A percentile compares a stretch with the other conserved stretches of the same genome.
phyloP scores from a whole-genome alignment of 2,797 vertebrate species.

The Valencia hispanica region DNA sequence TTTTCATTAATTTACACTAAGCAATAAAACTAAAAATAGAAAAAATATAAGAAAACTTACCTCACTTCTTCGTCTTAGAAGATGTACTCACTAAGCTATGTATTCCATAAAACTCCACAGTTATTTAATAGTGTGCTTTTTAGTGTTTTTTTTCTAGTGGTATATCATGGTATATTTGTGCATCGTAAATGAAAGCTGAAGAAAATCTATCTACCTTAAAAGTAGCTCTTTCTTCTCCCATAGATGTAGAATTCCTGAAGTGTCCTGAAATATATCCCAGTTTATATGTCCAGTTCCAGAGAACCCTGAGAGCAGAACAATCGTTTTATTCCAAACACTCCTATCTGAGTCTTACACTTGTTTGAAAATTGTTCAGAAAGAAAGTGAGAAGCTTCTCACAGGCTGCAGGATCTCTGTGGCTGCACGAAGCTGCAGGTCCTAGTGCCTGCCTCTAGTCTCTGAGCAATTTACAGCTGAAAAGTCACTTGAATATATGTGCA shows the following conservation, averaged over 20 bases:
- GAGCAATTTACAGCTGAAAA: not conserved
- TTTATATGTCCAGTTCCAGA: constrained; percentile 56
- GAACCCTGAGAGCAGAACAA: constrained; percentile 48
- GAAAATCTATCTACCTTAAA: constrained; percentile 66
- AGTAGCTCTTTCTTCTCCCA: constrained; percentile 43
- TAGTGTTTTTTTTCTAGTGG: not conserved
- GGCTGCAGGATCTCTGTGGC: constrained; percentile 47
- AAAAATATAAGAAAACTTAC: not conserved
- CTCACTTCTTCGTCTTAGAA: not conserved
- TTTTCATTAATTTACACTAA: constrained; percentile 1
- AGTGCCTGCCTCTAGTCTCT: constrained; percentile 69
- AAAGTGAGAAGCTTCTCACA: constrained; percentile 68
- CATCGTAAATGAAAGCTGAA: constrained; percentile 37
- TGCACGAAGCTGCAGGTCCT: constrained; percentile 74
- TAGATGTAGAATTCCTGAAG: constrained; percentile 33
- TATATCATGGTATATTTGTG: constrained; percentile 26
- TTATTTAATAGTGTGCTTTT: not conserved
- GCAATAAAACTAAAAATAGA: not conserved
- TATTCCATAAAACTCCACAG: not conserved
- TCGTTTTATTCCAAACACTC: constrained; percentile 61
- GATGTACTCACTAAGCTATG: constrained; percentile 4
- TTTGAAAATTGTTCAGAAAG: constrained; percentile 82
- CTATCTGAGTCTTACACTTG: constrained; percentile 73
- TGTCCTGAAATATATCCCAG: constrained; percentile 71
- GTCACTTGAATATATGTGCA: not conserved